Percentiles rank a stretch among this genome's conserved stretches.
These are phyloP conservation scores for Oreotrochilus melanogaster DNA, from an alignment of 2,113 vertebrate genomes.

Conservation along the genomic window DNA sequence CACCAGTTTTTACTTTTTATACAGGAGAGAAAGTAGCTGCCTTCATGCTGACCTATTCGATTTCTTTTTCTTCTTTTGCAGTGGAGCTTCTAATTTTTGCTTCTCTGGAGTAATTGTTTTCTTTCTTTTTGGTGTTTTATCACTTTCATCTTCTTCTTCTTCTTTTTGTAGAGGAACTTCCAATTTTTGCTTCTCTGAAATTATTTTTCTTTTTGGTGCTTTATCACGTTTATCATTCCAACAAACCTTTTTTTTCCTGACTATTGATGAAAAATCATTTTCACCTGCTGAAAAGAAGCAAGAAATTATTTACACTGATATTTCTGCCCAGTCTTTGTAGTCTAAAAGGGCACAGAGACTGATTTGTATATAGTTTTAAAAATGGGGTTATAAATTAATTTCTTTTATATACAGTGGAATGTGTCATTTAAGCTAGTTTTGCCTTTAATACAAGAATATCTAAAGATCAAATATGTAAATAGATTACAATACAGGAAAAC, in stretches of 20 bases:
- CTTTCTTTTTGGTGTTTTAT: neutral
- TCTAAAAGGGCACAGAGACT: neutral
- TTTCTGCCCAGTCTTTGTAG: neutral
- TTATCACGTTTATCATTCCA: neutral
- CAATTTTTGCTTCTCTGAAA: constrained; percentile 40
- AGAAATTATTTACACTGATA: neutral
- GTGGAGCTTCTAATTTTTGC: neutral
- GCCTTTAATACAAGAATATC: neutral
- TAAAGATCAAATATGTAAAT: neutral
- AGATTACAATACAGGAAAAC: neutral
- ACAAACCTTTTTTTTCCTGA: neutral
- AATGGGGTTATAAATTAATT: neutral
- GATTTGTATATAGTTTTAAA: neutral
- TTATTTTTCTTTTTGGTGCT: neutral
- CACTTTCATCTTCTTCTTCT: constrained; percentile 56
- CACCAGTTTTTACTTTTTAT: neutral
- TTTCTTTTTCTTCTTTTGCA: constrained; percentile 72
- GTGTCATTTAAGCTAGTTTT: neutral
- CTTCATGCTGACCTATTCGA: neutral
- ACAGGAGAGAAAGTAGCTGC: neutral
- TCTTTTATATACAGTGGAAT: neutral
- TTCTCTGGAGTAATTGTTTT: neutral
- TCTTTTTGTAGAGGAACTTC: constrained; percentile 20
- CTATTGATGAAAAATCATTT: constrained; percentile 7
- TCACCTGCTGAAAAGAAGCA: constrained; percentile 65